Evolutionary conservation across 2,113 vertebrate species (phyloP), one percentile per base, ranked within the genome.

Genomic region (Cyanoramphus novaezelandiae): DNA sequence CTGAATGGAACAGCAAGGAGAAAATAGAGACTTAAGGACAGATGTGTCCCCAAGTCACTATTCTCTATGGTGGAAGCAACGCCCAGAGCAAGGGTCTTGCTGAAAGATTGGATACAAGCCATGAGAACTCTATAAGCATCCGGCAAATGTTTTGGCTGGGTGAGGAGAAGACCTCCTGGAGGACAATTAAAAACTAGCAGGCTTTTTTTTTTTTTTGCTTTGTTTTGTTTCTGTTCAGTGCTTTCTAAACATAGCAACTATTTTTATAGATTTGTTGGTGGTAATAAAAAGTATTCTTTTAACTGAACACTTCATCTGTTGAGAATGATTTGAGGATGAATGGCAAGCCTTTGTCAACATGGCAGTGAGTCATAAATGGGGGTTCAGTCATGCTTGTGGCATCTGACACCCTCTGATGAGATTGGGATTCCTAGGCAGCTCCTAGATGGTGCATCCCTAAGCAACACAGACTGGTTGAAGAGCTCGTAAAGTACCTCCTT

Each of bases 111-210:
- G 95, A 93, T 84, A 31, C 2, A 37, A 84, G 93, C 96, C 96
- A 95, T 95, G 86, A 91, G 89, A 95, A 76, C 43, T 86, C 70
- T 64, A 7, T 78, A 82, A 87, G 89, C 77, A 87, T 97, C 83
- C 47, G 18, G 77, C 84, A 68, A 92, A 91, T 95, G 35, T 95
- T 95, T 95, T 93, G 93, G 65, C 83, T 79, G 65, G 57, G 44
- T 65, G 69, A 84, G 63, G 87, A 90, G 92, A 92, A 92, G 69
- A 92, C 69, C 91, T 97, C 88, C 91, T 91, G 86, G 24, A 71
- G 62, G 46, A 89, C 89, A 89, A 84, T 89, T 93, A 18, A 86
- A 93, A 82, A 64, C 5, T 17, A 69, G n/a, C 77, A 74, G 62
- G 15, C 21, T 46, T 4, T 90, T 60, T 93, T 17, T 90, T 63